phyloP scores from a whole-genome alignment of 2,113 vertebrate species.

The Phrynosoma platyrhinos region DNA sequence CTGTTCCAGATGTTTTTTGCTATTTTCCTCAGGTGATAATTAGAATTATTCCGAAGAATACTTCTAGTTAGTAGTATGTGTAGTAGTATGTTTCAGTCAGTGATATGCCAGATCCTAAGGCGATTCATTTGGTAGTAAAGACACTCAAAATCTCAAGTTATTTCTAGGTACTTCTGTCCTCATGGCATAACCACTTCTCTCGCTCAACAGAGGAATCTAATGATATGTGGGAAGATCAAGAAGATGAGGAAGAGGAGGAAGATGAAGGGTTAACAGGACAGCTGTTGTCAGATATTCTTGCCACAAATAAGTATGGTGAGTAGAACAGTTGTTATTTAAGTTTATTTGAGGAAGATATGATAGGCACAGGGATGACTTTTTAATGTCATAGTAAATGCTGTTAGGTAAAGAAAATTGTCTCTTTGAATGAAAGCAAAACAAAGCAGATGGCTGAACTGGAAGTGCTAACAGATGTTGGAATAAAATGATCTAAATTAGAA shows the following conservation, averaged over 20 bases:
- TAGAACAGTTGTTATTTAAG: neutral
- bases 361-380: neutral
- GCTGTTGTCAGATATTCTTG: constrained; percentile 94
- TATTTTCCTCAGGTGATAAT: neutral
- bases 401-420: neutral
- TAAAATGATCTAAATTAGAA: neutral
- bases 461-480: neutral
- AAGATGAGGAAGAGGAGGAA: constrained; percentile 87
- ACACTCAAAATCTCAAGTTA: neutral
- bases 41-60: neutral
- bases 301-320: constrained; percentile 95
- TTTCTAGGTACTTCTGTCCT: neutral
- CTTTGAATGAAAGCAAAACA: neutral
- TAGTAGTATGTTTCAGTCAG: neutral
- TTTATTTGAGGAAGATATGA: no score
- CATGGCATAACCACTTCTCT: constrained; percentile 19
- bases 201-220: constrained; percentile 83
- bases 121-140: neutral
- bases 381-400: neutral
- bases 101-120: neutral
- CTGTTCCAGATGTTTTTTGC: neutral
- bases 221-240: constrained; percentile 96
- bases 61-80: neutral
- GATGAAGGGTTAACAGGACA: constrained; percentile 93
- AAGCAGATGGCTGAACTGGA: neutral